phyloP scores from a whole-genome alignment of 2,797 vertebrate species.

The Scyliorhinus canicula region DNA sequence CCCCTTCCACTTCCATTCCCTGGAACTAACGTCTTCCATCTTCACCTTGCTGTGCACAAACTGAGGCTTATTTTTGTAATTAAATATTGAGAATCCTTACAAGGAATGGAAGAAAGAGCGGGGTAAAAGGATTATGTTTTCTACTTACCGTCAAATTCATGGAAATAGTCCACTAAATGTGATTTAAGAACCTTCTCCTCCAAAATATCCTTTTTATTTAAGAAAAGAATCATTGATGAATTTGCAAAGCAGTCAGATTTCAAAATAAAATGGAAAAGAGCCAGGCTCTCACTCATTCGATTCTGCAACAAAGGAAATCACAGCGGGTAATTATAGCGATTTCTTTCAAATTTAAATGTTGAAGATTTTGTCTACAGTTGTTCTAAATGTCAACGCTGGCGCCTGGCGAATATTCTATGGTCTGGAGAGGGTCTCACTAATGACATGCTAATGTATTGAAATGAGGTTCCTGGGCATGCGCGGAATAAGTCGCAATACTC shows the following conservation, averaged over 20 bases:
- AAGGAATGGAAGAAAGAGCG: neutral
- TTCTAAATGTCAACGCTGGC: too few relatives aligned
- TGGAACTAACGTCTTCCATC: neutral
- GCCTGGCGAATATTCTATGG: too few relatives aligned
- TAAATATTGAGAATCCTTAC: neutral
- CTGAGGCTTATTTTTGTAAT: neutral
- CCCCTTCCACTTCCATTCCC: neutral
- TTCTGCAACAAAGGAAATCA: conserved; percentile 52
- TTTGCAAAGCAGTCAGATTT: conserved; percentile 64
- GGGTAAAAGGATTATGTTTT: conserved; percentile 49
- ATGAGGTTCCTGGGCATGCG: too few relatives aligned
- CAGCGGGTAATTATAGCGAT: neutral
- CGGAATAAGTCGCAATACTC: too few relatives aligned
- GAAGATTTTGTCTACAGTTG: neutral
- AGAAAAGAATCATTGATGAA: conserved; percentile 71
- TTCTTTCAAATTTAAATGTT: neutral
- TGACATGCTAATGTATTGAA: too few relatives aligned
- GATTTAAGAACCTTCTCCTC: conserved; percentile 65
- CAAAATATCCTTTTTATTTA: conserved; percentile 73
- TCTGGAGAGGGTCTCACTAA: too few relatives aligned
- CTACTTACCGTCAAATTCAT: conserved; percentile 58
- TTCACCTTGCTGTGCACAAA: neutral
- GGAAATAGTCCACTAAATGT: conserved; percentile 63
- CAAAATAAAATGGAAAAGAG: conserved; percentile 70
- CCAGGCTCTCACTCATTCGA: conserved; percentile 68